These are phyloP conservation scores for Acronicta psi DNA, from an alignment of 2,888 invertebrate genomes.

Conservation along the genomic window DNA sequence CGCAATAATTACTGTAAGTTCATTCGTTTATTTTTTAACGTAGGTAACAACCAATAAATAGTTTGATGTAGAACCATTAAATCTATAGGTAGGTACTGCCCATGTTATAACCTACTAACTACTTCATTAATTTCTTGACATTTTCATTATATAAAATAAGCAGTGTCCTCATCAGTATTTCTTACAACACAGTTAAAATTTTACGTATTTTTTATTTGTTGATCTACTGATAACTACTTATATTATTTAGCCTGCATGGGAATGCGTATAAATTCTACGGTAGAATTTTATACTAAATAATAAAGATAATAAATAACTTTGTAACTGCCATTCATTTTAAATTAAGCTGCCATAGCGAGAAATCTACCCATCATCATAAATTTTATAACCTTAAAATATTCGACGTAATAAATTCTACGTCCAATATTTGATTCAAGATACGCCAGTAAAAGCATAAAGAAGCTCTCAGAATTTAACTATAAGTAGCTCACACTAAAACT, in stretches of 20 bases:
- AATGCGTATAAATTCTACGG: background rate
- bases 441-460: slow-evolving; percentile 38
- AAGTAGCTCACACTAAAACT: slow-evolving; percentile 55
- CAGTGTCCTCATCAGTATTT: too few relatives aligned
- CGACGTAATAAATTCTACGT: slow-evolving; percentile 25
- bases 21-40: background rate
- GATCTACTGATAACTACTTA: background rate
- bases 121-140: too few relatives aligned
- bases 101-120: background rate
- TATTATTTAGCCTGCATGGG: background rate
- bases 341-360: slow-evolving; percentile 3
- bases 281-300: background rate
- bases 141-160: background rate
- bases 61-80: too few relatives aligned
- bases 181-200: background rate
- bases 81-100: too few relatives aligned
- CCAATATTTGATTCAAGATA: slow-evolving; percentile 36
- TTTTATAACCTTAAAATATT: slow-evolving; percentile 26
- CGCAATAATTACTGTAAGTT: background rate
- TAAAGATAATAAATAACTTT: slow-evolving; percentile 4
- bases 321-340: slow-evolving; percentile 11
- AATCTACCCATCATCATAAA: slow-evolving; percentile 16
- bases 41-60: too few relatives aligned
- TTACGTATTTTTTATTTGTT: background rate
- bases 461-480: slow-evolving; percentile 33